Evolutionary conservation across 2,888 invertebrate species (phyloP), one percentile per base, ranked within the genome.

Genomic region (Zeuzera pyrina): DNA sequence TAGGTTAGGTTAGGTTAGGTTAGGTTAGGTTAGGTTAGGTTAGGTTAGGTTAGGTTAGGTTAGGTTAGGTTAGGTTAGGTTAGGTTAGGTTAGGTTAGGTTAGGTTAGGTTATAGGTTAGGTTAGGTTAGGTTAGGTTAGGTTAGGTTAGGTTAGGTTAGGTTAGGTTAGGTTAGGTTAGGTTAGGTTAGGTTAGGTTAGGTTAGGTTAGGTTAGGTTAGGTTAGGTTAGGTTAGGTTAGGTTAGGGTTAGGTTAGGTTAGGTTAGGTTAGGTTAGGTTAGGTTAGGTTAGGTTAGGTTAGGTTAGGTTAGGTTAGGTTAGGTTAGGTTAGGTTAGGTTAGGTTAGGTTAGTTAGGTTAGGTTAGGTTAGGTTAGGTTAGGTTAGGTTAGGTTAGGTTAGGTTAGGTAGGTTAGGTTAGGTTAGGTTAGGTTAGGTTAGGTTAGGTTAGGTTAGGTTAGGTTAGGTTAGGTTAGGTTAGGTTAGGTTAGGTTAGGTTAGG

Each of bases 311-410:
- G 34, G 34, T 34, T 34, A 34, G 34, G 35, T 35, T 35, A 35
- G 35, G 35, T 35, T 35, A 34, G 34, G 34, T 35, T 35, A 35
- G 35, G 35, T 35, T 35, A 35, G 35, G 35, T 35, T 35, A 35
- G 35, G 35, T 31, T 35, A 35, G 35, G 35, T 35, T 35, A 35
- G 35, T 31, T 35, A 35, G 35, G 35, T 35, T 35, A 35, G 35
- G 35, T 35, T 35, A 31, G 35, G 35, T 35, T 35, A 35, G 35
- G 35, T 35, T 35, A 35, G 35, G 35, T 35, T 35, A 35, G 35
- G 35, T 35, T 35, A 35, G 35, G 35, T 35, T 35, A 35, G 31
- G 35, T 35, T 35, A 31, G 31, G 35, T 35, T 35, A 35, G 35
- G 34, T n/a, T n/a, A n/a, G n/a, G n/a, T n/a, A n/a, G n/a, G n/a